Evolutionary conservation across 1,140 invertebrate species (phyloP), one percentile per base, ranked within the genome.

Genomic region (Tetranychus urticae): DNA sequence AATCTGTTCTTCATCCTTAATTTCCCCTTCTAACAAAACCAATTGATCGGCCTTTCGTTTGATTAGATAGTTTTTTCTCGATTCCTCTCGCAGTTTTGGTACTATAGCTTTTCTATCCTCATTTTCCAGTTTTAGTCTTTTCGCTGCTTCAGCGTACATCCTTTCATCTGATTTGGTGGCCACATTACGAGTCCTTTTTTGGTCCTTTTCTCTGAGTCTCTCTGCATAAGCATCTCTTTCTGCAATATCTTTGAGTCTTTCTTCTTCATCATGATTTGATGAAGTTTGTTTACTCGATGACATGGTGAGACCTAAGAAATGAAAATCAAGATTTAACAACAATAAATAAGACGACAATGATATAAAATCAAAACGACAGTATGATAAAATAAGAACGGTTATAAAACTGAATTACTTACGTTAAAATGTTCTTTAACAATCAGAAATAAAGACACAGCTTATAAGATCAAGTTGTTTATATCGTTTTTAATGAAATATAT

Each of bases 1-100:
- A 1, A 97, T 76, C 72, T 88, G 91, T 73, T 97, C 88, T 76
- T 98, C 93, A 73, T 98, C 94, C n/a, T 81, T 70, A 59, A 98
- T 87, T 70, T 93, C 89, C 33, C 81, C 84, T 76, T 97, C 92
- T 46, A 98, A 74, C 71, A 98, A 92, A n/a, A 82, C 78, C 47
- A 97, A 79, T 77, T 98, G 97, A 68, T 97, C 92, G 59, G 86
- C 85, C 76, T 96, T 92, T 58, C 94, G 77, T 73, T 97, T 97
- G 65, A 86, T 84, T 62, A 98, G 77, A 75, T 99, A 99, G 69
- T 89, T 84, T 59, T 89, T 77, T 42, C 94, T 79, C 0, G 92
- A 97, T 71, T 97, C 84, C 31, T 91, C 76, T 56, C 94, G 76
- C 10, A 97, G 70, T 67, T 85, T 84, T 13, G 89, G 88, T 52